phyloP scores from a whole-genome alignment of 2,797 vertebrate genomes.

The Atherinosoma microstoma region DNA sequence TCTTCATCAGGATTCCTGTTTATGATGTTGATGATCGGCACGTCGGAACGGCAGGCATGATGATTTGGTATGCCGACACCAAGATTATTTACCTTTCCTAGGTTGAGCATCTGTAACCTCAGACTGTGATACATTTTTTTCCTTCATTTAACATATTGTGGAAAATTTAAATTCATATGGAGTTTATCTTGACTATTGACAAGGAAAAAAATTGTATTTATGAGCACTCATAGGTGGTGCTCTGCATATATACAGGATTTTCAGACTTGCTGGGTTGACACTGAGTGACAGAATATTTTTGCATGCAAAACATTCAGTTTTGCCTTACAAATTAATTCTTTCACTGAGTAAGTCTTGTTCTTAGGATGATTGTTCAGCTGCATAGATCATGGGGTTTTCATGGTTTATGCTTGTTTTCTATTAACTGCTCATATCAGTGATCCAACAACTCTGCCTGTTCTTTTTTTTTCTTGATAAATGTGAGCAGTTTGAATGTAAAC shows the following conservation, averaged over 20 bases:
- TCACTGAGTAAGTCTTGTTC: conserved; percentile 5
- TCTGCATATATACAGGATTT: conserved; percentile 31
- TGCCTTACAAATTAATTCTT: conserved; percentile 20
- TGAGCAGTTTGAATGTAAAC: conserved; percentile 82
- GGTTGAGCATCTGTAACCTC: conserved; percentile 26
- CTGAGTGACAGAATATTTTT: conserved; percentile 15
- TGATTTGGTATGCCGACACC: conserved; percentile 29
- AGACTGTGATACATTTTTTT: conserved; percentile 27
- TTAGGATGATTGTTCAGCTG: conserved; percentile 52
- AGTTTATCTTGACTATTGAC: conserved; percentile 17
- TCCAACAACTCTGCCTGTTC: conserved; percentile 6
- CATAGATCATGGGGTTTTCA: conserved; percentile 43
- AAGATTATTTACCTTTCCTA: conserved; percentile 14
- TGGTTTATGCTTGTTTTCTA: conserved; percentile 55
- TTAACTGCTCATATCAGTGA: conserved; percentile 66
- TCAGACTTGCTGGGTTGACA: conserved; percentile 34
- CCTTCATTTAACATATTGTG: conserved; percentile 11
- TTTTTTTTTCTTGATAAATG: conserved; percentile 33
- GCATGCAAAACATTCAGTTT: conserved; percentile 11
- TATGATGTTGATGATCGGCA: conserved; percentile 33
- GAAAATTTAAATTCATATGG: conserved; percentile 28
- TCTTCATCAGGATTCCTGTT: conserved; percentile 28
- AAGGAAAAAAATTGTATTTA: conserved; percentile 29
- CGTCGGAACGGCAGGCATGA: conserved; percentile 35
- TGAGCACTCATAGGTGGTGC: conserved; percentile 24